These are phyloP conservation scores for Prostheceraeus crozeri DNA, from an alignment of 2,888 invertebrate genomes.

Conservation along the genomic window DNA sequence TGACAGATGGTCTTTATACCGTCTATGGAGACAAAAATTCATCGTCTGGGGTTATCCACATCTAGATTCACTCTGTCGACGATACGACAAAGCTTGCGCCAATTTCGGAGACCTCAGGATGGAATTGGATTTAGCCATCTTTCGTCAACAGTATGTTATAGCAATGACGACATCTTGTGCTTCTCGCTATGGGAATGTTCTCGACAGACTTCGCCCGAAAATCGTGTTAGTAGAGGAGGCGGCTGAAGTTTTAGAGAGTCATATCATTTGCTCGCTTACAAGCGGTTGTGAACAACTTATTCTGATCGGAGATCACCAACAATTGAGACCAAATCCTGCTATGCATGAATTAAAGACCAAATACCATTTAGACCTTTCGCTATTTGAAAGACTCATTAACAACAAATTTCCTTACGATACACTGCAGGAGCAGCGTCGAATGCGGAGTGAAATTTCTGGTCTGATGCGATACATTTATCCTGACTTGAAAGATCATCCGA, in stretches of 20 bases:
- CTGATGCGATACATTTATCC: constrained; percentile 66
- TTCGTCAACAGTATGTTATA: constrained; percentile 45
- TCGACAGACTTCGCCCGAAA: constrained; percentile 49
- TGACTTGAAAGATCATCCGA: constrained; percentile 62
- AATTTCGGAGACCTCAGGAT: constrained; percentile 41
- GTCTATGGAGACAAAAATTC: constrained; percentile 49
- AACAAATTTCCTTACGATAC: constrained; percentile 10
- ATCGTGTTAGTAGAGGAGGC: constrained; percentile 71
- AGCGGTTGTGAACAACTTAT: constrained; percentile 68
- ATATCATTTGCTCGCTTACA: constrained; percentile 70
- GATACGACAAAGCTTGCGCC: constrained; percentile 40
- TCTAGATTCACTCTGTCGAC: constrained; percentile 35
- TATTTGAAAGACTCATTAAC: constrained; percentile 33
- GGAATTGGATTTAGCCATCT: constrained; percentile 44
- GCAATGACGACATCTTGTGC: constrained; percentile 54
- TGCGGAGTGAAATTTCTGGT: constrained; percentile 34
- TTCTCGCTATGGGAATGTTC: constrained; percentile 46
- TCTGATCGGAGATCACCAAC: constrained; percentile 32
- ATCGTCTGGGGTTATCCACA: constrained; percentile 36
- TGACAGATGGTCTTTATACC: constrained; percentile 58
- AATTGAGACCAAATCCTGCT: constrained; percentile 29
- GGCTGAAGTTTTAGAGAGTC: constrained; percentile 76
- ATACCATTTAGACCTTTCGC: constrained; percentile 21
- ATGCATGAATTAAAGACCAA: constrained; percentile 10
- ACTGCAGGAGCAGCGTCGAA: constrained; percentile 33